Conservation (phyloP, 2,797 vertebrate genomes). For the Streptopelia turtur region DNA sequence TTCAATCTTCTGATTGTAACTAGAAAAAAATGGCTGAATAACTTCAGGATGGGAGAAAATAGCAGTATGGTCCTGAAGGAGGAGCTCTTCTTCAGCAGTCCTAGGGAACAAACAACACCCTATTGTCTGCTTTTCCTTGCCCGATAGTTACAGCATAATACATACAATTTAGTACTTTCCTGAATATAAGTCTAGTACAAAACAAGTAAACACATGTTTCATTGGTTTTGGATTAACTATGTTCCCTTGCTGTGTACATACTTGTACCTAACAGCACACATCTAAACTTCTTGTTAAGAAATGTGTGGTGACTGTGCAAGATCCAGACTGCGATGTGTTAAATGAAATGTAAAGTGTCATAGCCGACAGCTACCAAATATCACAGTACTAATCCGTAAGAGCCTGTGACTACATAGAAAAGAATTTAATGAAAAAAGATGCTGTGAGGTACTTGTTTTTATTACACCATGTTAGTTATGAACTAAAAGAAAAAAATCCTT, state of each 20-base stretch:
- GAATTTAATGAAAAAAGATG: neutral
- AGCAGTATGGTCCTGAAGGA: neutral
- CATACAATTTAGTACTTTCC: neutral
- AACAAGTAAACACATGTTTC: neutral
- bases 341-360: neutral
- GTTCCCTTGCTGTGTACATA: fast-evolving
- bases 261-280: neutral
- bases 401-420: neutral
- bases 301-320: neutral
- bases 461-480: neutral
- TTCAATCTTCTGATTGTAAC: neutral
- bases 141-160: neutral
- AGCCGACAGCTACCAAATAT: neutral
- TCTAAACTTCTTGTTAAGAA: neutral
- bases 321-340: neutral
- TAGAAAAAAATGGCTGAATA: neutral
- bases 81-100: neutral
- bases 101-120: neutral
- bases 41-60: neutral
- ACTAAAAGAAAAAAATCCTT: neutral
- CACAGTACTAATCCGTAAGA: neutral
- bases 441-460: neutral
- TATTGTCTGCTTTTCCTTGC: neutral
- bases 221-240: neutral
- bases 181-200: neutral